Percentiles rank a stretch among this genome's conserved stretches.
Conservation (phyloP, 23 tunicate genomes). For the Phallusia fumigata region DNA sequence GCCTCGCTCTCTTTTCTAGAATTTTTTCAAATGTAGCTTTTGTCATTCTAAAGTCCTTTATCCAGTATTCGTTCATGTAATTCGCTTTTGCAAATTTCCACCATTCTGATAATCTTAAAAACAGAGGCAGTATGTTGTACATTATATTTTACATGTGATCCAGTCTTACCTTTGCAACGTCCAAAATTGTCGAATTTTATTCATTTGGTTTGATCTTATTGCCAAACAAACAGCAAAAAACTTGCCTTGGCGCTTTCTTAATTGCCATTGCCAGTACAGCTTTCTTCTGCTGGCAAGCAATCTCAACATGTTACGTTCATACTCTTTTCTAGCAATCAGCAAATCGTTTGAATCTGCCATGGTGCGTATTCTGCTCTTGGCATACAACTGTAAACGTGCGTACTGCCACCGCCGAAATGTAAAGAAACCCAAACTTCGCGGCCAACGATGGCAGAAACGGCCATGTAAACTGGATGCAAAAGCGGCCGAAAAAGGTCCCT, state of each 20-base stretch:
- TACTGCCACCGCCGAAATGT: not conserved
- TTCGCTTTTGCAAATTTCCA: slow-evolving; percentile 12
- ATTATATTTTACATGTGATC: not conserved
- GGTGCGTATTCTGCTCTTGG: not conserved
- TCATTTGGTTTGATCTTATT: not conserved
- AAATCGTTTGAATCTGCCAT: not conserved
- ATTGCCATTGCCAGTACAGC: not conserved
- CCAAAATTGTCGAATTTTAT: slow-evolving; percentile 3
- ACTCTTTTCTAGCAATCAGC: not conserved
- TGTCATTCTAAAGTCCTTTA: slow-evolving; percentile 37
- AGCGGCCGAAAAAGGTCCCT: no score
- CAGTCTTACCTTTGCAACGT: slow-evolving; percentile 4
- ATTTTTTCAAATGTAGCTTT: slow-evolving; percentile 16
- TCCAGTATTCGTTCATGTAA: slow-evolving; percentile 16
- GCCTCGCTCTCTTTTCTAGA: no score
- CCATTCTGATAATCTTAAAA: slow-evolving; percentile 6
- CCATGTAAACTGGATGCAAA: no score
- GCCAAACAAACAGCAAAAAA: not conserved
- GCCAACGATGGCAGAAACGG: not conserved
- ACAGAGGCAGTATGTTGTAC: not conserved
- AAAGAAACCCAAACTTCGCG: no score
- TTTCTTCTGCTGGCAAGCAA: not conserved
- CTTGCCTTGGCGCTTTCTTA: not conserved
- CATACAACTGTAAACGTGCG: not conserved
- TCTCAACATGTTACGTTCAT: not conserved